These are phyloP conservation scores for Progne subis DNA, from an alignment of 2,113 vertebrate species.

Conservation along the genomic window DNA sequence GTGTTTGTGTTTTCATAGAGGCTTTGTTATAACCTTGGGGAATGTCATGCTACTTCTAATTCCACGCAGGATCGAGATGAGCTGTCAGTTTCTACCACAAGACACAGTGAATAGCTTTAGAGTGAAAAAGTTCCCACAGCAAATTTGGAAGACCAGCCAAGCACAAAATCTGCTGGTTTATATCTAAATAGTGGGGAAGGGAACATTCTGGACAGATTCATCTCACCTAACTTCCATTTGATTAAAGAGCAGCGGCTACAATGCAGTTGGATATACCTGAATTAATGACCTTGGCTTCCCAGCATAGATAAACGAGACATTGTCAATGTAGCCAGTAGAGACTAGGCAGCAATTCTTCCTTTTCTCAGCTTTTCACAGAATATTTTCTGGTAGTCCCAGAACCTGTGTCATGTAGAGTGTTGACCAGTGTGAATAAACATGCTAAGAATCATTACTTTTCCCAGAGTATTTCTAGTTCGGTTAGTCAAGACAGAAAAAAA, in stretches of 20 bases:
- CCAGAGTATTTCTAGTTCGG: not conserved
- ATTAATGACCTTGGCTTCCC: not conserved
- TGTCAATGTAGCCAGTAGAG: not conserved
- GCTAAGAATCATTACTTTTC: not conserved
- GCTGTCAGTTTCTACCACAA: conserved; percentile 17
- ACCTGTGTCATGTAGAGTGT: not conserved
- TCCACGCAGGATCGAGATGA: not conserved
- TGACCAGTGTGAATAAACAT: not conserved
- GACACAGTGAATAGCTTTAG: not conserved
- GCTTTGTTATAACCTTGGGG: conserved; percentile 36
- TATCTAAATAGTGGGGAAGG: not conserved
- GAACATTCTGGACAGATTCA: not conserved
- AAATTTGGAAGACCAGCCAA: conserved; percentile 17
- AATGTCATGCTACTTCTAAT: conserved; percentile 40
- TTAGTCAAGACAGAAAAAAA: conserved; percentile 2
- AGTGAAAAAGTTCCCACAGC: not conserved
- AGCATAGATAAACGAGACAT: not conserved
- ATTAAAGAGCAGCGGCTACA: not conserved
- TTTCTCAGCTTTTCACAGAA: not conserved
- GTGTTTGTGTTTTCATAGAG: conserved; percentile 5
- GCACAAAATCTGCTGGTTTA: not conserved
- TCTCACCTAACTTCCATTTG: not conserved
- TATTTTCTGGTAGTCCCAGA: not conserved
- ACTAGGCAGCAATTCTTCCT: not conserved
- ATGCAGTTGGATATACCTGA: not conserved